Conservation (phyloP, 2,113 vertebrate species). For the Gallinago paraguaiae region DNA sequence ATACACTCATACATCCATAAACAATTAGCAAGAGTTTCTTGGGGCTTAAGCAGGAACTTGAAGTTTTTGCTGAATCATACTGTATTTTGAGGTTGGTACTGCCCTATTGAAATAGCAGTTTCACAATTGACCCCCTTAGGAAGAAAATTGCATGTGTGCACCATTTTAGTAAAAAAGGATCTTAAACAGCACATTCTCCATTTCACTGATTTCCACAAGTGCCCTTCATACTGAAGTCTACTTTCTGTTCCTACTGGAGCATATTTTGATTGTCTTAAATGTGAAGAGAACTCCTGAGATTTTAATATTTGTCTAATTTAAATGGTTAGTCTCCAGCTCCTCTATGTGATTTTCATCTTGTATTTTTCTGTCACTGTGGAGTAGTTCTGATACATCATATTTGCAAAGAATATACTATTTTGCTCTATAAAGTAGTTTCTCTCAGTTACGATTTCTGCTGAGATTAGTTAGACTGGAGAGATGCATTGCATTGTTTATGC, state of each 20-base stretch:
- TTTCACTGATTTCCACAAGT: background rate
- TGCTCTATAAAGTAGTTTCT: background rate
- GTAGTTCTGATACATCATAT: background rate
- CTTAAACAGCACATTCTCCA: background rate
- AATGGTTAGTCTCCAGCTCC: background rate
- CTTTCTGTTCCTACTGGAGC: background rate
- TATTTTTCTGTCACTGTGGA: background rate
- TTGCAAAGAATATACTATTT: background rate
- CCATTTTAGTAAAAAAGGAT: background rate
- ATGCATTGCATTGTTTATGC: background rate
- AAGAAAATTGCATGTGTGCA: background rate
- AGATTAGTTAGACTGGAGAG: background rate
- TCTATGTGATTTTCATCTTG: background rate
- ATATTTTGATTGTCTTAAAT: background rate
- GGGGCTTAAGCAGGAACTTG: background rate
- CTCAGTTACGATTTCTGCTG: background rate
- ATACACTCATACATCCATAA: background rate
- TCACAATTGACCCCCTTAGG: background rate
- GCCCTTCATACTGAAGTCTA: background rate
- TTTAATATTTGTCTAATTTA: background rate
- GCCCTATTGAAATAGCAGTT: background rate
- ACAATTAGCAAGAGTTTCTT: background rate
- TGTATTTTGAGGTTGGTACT: background rate
- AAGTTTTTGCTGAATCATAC: background rate
- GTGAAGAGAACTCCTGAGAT: background rate